Conservation (phyloP, 2,113 vertebrate genomes). For the Lagopus muta region DNA sequence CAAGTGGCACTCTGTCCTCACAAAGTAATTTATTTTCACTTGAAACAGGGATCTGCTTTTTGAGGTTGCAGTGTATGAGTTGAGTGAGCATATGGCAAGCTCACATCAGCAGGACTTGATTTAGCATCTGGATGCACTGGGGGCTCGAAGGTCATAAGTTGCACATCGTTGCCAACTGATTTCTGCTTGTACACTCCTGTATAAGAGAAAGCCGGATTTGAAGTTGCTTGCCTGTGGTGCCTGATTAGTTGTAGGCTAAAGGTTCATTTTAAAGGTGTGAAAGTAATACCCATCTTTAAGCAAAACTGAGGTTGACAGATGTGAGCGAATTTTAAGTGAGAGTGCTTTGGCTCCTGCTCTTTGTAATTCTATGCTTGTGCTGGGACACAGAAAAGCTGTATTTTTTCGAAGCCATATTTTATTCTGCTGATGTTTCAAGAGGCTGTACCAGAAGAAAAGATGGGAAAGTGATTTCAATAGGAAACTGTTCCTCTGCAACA, state of each 20-base stretch:
- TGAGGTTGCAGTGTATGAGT: neutral
- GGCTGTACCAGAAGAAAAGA: constrained; percentile 8
- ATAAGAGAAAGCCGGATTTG: neutral
- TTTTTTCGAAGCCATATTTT: neutral
- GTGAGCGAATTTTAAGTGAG: constrained; percentile 32
- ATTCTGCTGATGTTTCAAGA: constrained; percentile 11
- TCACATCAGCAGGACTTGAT: neutral
- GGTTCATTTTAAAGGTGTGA: neutral
- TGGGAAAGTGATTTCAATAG: constrained; percentile 28
- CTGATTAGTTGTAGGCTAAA: neutral
- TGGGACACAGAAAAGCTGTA: neutral
- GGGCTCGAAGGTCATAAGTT: accelerated
- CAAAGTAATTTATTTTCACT: neutral
- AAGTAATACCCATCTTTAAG: neutral
- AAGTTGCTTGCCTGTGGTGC: neutral
- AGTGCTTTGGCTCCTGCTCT: neutral
- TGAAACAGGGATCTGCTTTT: neutral
- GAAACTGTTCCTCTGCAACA: neutral
- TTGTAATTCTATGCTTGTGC: neutral
- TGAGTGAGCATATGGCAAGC: neutral
- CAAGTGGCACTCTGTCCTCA: neutral
- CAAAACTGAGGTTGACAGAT: constrained; percentile 11
- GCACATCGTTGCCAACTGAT: accelerated
- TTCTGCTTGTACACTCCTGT: neutral
- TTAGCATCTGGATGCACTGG: neutral